A percentile compares a stretch with the other conserved stretches of the same genome.
Evolutionary conservation across 2,888 invertebrate species (phyloP).

Genomic region (Bellardia pandia): DNA sequence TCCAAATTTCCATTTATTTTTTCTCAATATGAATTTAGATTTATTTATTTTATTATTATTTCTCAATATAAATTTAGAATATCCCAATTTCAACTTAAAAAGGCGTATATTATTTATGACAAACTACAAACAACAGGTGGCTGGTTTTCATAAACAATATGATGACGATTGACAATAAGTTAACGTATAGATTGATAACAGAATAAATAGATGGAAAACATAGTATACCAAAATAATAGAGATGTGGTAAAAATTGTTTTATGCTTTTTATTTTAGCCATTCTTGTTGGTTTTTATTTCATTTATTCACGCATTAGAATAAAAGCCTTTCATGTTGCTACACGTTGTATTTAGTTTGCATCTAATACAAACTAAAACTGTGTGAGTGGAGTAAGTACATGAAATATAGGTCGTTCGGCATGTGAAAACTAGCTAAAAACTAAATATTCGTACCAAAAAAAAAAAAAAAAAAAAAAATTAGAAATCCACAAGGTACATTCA

Average conservation of each 20-base stretch:
- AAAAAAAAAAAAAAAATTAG: constrained; percentile 14
- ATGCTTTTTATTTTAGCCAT: constrained; percentile 29
- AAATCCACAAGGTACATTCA: constrained; percentile 45
- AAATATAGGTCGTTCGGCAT: constrained; percentile 71
- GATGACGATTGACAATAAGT: background rate
- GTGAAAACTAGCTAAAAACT: constrained; percentile 54
- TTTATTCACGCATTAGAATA: constrained; percentile 51
- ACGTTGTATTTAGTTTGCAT: constrained; percentile 46
- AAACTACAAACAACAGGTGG: constrained; percentile 40
- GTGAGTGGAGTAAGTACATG: constrained; percentile 59
- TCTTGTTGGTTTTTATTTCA: constrained; percentile 17
- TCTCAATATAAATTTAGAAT: too few species aligned
- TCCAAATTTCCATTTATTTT: too few species aligned
- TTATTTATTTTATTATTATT: too few species aligned
- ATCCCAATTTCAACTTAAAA: too few species aligned
- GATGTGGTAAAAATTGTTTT: constrained; percentile 29
- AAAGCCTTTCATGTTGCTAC: constrained; percentile 30
- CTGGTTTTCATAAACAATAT: constrained; percentile 8
- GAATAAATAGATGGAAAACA: background rate
- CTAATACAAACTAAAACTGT: constrained; percentile 52
- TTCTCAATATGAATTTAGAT: too few species aligned
- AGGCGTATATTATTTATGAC: background rate
- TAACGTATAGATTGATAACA: constrained; percentile 13
- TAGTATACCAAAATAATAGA: background rate
- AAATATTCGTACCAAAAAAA: constrained; percentile 31